Base-by-base conservation (phyloP, 64 coral and sea anemone genomes). In the Orbicella faveolata region DNA sequence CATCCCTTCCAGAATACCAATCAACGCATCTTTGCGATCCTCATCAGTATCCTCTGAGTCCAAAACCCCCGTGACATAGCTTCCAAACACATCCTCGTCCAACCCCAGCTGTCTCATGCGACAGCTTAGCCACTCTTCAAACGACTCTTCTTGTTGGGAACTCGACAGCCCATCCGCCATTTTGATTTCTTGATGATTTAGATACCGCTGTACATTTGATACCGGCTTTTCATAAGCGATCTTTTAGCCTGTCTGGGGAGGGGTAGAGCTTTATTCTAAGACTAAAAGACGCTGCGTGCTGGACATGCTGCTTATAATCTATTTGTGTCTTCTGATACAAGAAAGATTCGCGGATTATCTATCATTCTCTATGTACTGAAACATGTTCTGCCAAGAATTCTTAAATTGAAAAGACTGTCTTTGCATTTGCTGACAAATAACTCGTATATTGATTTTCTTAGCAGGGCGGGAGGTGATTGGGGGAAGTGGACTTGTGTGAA, bases 61-160 rank as follows among this genome's bases (percentile, higher is more conserved):
- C 62, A 98, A 75, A 52, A 98, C 78, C 73, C 96, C 96, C 34
- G 83, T 89, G 25, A 98, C 84, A 84, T 98, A 98, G 33, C 84
- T 95, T 70, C 96, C 93, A 61, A 98, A 92, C 3, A 98, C 96
- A 19, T 98, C 96, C 75, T 98, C 96, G 80, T 98, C 96, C 0
- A 98, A 85, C 6, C 90, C 90, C 26, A 98, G 69, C 37, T 87
- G 48, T 57, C 77, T 98, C 77, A 98, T 54, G 53, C 87, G 90
- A 52, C 76, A 83, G 73, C 88, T 93, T 34, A 98, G 79, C 96
- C 96, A 98, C 34, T 66, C 64, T 79, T 94, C 95, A 63, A 98
- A 94, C 57, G 65, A 63, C 1, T 54, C 89, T 16, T 83, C 70
- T 21, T 9, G 63, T 69, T 34, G 75, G 48, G 36, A 48, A 61